These are phyloP conservation scores for Apotomis turbidana DNA, from an alignment of 2,888 invertebrate species.

Conservation along the genomic window DNA sequence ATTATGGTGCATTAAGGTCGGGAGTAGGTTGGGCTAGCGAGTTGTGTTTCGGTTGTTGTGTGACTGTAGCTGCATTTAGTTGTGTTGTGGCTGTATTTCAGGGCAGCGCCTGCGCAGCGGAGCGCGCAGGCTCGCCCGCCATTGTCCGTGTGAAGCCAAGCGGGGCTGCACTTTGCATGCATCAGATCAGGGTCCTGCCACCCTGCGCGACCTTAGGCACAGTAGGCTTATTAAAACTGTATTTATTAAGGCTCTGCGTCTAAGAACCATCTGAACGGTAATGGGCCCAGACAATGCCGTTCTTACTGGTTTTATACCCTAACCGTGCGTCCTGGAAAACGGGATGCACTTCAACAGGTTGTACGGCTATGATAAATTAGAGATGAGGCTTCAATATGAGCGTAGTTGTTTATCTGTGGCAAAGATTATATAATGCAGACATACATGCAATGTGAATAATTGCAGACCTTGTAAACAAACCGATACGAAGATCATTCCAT, in stretches of 20 bases:
- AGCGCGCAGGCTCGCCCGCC: conserved; percentile 75
- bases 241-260: too few species aligned
- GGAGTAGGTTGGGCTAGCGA: not conserved
- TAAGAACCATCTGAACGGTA: too few species aligned
- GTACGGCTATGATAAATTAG: too few species aligned
- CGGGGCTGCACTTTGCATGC: conserved; percentile 73
- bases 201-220: conserved; percentile 37
- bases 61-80: too few species aligned
- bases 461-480: conserved; percentile 1
- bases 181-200: conserved; percentile 55
- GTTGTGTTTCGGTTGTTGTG: not conserved
- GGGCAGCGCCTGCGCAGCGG: conserved; percentile 62
- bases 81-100: conserved; percentile 49
- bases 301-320: too few species aligned
- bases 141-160: conserved; percentile 77
- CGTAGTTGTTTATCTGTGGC: too few species aligned
- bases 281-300: too few species aligned
- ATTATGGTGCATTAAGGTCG: not conserved
- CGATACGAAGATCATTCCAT: not conserved
- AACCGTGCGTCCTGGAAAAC: too few species aligned
- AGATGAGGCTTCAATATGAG: too few species aligned
- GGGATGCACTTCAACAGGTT: too few species aligned
- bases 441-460: not conserved
- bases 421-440: too few species aligned
- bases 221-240: too few species aligned